These are phyloP conservation scores for Campoplex capitator DNA, from an alignment of 2,888 invertebrate species.

Conservation along the genomic window DNA sequence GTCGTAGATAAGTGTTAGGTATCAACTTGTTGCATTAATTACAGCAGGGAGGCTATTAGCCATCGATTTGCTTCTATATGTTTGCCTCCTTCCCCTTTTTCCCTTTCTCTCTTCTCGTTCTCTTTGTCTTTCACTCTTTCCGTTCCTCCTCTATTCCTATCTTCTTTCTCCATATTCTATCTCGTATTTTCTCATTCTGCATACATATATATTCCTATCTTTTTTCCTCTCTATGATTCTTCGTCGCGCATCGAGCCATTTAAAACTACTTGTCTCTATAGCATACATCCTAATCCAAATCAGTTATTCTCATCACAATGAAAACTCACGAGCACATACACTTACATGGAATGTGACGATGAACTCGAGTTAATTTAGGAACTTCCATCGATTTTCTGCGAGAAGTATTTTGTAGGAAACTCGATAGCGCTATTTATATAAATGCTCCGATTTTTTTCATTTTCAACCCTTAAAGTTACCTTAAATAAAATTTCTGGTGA, in stretches of 20 bases:
- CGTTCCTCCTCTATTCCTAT: slow-evolving; percentile 35
- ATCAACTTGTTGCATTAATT: slow-evolving; percentile 85
- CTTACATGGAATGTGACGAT: slow-evolving; percentile 60
- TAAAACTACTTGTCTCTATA: neutral
- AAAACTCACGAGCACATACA: slow-evolving; percentile 40
- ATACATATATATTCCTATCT: slow-evolving; percentile 13
- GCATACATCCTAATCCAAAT: slow-evolving; percentile 60
- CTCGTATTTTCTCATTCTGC: neutral
- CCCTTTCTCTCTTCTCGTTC: slow-evolving; percentile 74
- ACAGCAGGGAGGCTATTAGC: slow-evolving; percentile 83
- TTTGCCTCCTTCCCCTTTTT: slow-evolving; percentile 76
- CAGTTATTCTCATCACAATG: slow-evolving; percentile 43
- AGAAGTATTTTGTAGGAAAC: neutral
- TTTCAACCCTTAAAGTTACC: neutral
- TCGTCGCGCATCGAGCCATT: slow-evolving; percentile 17
- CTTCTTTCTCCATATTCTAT: slow-evolving; percentile 36
- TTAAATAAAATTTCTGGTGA: neutral
- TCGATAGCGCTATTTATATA: neutral
- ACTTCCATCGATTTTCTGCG: slow-evolving; percentile 46
- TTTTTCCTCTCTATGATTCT: slow-evolving; percentile 46
- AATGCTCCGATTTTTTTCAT: slow-evolving; percentile 2
- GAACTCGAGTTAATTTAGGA: slow-evolving; percentile 57
- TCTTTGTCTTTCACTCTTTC: slow-evolving; percentile 35
- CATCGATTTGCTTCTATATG: slow-evolving; percentile 80
- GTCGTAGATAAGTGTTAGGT: slow-evolving; percentile 82